Evolutionary conservation across 2,113 vertebrate genomes (phyloP).

Genomic region (Ornithorhynchus anatinus): DNA sequence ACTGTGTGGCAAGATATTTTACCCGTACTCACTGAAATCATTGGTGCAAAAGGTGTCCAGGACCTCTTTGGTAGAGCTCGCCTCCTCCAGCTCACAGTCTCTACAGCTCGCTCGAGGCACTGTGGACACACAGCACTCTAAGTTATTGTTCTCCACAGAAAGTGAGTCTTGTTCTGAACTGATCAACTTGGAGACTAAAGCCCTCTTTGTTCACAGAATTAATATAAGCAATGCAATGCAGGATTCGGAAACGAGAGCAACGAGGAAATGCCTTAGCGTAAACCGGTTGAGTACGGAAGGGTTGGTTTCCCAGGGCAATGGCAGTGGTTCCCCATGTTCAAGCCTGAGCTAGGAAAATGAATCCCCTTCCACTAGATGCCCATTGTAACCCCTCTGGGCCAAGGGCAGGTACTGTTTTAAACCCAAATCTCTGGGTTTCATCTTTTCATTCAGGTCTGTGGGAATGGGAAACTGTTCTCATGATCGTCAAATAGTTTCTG

Average conservation of each 20-base stretch:
- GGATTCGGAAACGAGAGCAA: neutral
- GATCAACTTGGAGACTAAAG: neutral
- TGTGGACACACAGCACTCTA: constrained; percentile 44
- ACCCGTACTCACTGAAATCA: constrained; percentile 80
- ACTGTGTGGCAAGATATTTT: neutral
- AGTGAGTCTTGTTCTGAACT: neutral
- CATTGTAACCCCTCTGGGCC: too few species aligned
- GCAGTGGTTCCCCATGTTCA: neutral
- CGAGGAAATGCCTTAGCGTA: neutral
- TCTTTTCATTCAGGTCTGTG: too few species aligned
- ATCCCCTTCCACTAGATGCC: too few species aligned
- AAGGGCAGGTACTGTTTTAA: too few species aligned
- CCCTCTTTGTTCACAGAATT: neutral
- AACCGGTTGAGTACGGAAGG: too few species aligned
- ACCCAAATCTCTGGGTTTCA: too few species aligned
- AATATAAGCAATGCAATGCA: neutral
- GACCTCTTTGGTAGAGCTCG: constrained; percentile 72
- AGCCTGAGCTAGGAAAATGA: neutral
- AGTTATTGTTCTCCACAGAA: neutral
- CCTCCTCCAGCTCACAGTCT: constrained; percentile 82
- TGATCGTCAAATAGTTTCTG: neutral
- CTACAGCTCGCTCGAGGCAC: constrained; percentile 81
- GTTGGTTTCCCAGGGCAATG: neutral
- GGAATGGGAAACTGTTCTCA: neutral
- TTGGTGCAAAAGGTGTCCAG: constrained; percentile 79